Base-by-base conservation (phyloP, 2,888 invertebrate genomes). In the Hymenopus coronatus region DNA sequence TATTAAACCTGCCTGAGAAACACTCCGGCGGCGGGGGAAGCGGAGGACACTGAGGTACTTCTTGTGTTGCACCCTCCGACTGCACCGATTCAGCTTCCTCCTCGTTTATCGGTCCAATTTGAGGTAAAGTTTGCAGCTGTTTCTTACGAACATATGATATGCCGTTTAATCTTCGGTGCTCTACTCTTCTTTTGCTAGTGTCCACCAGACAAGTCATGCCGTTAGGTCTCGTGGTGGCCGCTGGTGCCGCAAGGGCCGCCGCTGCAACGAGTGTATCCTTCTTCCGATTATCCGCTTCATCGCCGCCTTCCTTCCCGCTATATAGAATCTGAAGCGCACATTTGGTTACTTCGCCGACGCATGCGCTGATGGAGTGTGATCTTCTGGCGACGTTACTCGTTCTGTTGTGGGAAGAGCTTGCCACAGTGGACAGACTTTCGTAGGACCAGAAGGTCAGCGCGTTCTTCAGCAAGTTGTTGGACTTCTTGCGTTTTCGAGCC, bases 271-370 rank as follows among this genome's bases (percentile, higher is more conserved):
- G 20, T 25, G 54, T 20, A 20, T 20, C 20, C 20, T 70, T 70
- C 25, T 70, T 70, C 20, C 20, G 20, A 4, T 70, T 70, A 20
- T 20, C 54, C 15, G 6, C 25, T 25, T 88, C 84, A 82, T 88
- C 84, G 54, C 40, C 83, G 82, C 87, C 82, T 30, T 87, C 85
- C 40, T 85, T 40, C 54, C 88, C 88, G 70, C 89, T 89, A 84
- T 90, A 91, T 27, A 91, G 88, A 25, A 91, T 91, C 84, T 91
- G 90, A 88, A 91, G 85, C 6, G 91, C 91, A 87, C 91, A 91
- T 84, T 90, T 89, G 6, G 91, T 91, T 84, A 89, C 91, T 88
- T 91, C 90, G 83, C 90, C 70, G 82, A 91, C 91, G 83, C 91
- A 91, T 84, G 91, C 90, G 83, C 89, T 91, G 70, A 91, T 89